These are phyloP conservation scores for Holothuria leucospilota DNA, from an alignment of 53 echinoderm and acorn worm species.

Conservation along the genomic window DNA sequence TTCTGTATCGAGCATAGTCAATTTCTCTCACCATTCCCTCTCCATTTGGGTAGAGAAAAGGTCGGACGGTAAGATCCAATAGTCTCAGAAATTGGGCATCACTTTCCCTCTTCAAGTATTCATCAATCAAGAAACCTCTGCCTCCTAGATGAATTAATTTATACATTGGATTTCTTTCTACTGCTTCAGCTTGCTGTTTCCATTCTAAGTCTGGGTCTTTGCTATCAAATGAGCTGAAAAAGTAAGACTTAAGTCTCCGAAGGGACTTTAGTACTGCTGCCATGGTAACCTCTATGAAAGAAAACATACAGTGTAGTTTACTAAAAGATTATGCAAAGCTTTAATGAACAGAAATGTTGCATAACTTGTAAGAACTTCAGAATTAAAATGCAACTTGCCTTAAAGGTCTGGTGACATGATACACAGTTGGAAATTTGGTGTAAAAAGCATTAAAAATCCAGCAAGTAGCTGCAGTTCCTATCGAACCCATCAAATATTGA, in stretches of 20 bases:
- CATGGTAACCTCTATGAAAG: not conserved
- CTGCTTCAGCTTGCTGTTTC: conserved; percentile 77
- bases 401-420: no score
- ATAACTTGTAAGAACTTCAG: no score
- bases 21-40: conserved; percentile 19
- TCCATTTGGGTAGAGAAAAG: conserved; percentile 30
- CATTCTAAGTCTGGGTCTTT: conserved; percentile 78
- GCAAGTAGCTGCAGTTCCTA: no score
- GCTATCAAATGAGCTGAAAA: not conserved
- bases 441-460: no score
- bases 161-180: conserved; percentile 75
- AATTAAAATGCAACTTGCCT: no score
- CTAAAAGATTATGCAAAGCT: no score
- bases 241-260: not conserved
- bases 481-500: no score
- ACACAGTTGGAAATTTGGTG: no score
- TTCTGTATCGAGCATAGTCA: conserved; percentile 47
- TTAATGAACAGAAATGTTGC: no score
- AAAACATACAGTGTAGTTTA: no score
- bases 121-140: conserved; percentile 66
- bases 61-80: not conserved
- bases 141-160: conserved; percentile 70
- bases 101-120: conserved; percentile 31
- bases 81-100: conserved; percentile 2
- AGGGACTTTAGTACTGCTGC: not conserved